Evolutionary conservation across 2,113 vertebrate genomes (phyloP).

Genomic region (Cyprinodon tularosa): DNA sequence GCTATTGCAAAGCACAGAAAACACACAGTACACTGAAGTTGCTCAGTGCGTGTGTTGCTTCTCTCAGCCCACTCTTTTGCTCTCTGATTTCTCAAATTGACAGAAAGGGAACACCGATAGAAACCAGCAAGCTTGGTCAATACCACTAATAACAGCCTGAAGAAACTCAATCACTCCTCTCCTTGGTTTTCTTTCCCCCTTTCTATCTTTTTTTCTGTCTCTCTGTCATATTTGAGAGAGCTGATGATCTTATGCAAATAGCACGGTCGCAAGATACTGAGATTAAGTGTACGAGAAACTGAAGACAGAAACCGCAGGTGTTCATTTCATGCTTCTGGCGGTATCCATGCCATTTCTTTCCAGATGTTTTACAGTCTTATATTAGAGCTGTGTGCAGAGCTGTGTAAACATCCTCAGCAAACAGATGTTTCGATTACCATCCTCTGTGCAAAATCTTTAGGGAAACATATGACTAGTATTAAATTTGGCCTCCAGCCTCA

Average conservation of each 20-base stretch:
- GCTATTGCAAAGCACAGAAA: constrained; percentile 34
- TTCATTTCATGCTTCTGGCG: constrained; percentile 28
- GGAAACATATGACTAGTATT: constrained; percentile 2
- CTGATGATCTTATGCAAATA: constrained; percentile 24
- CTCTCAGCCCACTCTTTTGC: constrained; percentile 57
- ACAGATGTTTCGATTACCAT: constrained; percentile 10
- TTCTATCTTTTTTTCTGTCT: constrained; percentile 14
- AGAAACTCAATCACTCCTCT: constrained; percentile 72
- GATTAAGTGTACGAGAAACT: constrained; percentile 18
- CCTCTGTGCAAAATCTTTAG: not conserved
- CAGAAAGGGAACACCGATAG: constrained; percentile 71
- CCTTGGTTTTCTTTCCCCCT: constrained; percentile 11
- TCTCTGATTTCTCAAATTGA: constrained; percentile 79
- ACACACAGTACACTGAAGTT: constrained; percentile 26
- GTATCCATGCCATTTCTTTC: constrained; percentile 18
- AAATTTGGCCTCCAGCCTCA: not conserved
- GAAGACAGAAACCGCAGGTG: constrained; percentile 9
- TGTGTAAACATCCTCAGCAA: constrained; percentile 3
- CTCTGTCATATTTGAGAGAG: constrained; percentile 16
- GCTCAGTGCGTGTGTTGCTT: constrained; percentile 29
- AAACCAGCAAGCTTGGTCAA: constrained; percentile 68
- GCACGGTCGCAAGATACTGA: constrained; percentile 7
- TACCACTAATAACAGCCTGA: constrained; percentile 65
- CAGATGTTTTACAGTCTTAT: constrained; percentile 10
- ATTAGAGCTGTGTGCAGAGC: not conserved